A percentile compares a stretch with the other conserved stretches of the same genome.
Evolutionary conservation across 2,888 invertebrate species (phyloP).

Genomic region (Carterocephalus palaemon): DNA sequence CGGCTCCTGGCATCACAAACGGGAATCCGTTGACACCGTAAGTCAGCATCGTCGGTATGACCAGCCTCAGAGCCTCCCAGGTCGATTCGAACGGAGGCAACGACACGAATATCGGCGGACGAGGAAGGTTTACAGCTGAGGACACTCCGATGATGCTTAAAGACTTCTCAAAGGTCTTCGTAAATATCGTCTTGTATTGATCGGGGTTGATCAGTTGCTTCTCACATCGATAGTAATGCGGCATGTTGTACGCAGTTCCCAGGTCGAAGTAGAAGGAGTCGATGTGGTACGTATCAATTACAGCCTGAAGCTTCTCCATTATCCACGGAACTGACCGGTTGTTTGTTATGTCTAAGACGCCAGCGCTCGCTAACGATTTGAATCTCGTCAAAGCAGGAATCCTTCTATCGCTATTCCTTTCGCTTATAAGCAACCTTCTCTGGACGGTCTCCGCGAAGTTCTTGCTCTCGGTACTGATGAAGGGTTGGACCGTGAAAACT

Average conservation of each 20-base stretch:
- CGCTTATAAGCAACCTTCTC: conserved; percentile 86
- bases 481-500: conserved; percentile 93
- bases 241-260: conserved; percentile 91
- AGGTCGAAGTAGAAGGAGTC: conserved; percentile 91
- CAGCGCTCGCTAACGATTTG: conserved; percentile 88
- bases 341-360: conserved; percentile 92
- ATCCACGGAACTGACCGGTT: conserved; percentile 90
- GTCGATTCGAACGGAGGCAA: conserved; percentile 91
- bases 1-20: conserved; percentile 94
- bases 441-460: conserved; percentile 90
- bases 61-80: conserved; percentile 90
- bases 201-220: conserved; percentile 88
- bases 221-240: conserved; percentile 90
- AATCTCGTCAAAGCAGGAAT: conserved; percentile 91
- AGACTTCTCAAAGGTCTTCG: conserved; percentile 80
- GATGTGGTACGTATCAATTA: conserved; percentile 86
- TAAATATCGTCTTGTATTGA: conserved; percentile 87
- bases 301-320: conserved; percentile 82
- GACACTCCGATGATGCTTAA: conserved; percentile 88
- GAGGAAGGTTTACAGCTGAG: conserved; percentile 88
- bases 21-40: conserved; percentile 96
- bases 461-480: conserved; percentile 90
- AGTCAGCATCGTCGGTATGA: conserved; percentile 92
- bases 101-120: conserved; percentile 91
- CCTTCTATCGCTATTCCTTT: conserved; percentile 85